Evolutionary conservation across 2,113 vertebrate species (phyloP), one percentile per base, ranked within the genome.

Genomic region (Castor canadensis): DNA sequence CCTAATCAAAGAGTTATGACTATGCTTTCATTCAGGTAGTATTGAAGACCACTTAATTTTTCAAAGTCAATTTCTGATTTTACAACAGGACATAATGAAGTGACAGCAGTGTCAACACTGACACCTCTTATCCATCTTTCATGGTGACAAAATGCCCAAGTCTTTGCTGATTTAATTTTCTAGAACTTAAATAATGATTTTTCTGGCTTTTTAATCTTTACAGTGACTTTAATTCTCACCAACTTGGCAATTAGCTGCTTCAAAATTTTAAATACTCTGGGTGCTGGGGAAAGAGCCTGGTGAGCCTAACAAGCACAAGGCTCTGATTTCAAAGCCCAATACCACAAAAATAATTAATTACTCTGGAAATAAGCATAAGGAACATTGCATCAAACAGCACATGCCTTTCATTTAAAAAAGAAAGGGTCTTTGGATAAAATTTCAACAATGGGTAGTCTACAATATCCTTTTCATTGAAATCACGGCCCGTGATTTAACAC

Each of bases 151-250:
- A n/a, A n/a, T n/a, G n/a, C n/a, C n/a, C n/a, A n/a, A n/a, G n/a
- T n/a, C n/a, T n/a, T n/a, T n/a, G n/a, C n/a, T n/a, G n/a, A n/a
- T n/a, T n/a, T n/a, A n/a, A n/a, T n/a, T n/a, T n/a, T n/a, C n/a
- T n/a, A n/a, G n/a, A n/a, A n/a, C n/a, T n/a, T n/a, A n/a, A n/a
- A n/a, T n/a, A n/a, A n/a, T n/a, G n/a, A n/a, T n/a, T n/a, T n/a
- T n/a, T n/a, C n/a, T n/a, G n/a, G n/a, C n/a, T n/a, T n/a, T n/a
- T 60, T 60, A 60, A 45, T 71, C 90, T 84, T 89, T 95, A 58
- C 83, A 94, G 88, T 95, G 75, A 95, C 75, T 96, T 91, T 93
- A 30, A 69, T 91, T 1, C 3, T 96, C 11, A 30, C 16, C 64
- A 56, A 95, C 83, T 83, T 94, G 92, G 77, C 7, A 87, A 76